Conservation (phyloP, 2,888 invertebrate genomes). For the Lissocephala sabroskyi region DNA sequence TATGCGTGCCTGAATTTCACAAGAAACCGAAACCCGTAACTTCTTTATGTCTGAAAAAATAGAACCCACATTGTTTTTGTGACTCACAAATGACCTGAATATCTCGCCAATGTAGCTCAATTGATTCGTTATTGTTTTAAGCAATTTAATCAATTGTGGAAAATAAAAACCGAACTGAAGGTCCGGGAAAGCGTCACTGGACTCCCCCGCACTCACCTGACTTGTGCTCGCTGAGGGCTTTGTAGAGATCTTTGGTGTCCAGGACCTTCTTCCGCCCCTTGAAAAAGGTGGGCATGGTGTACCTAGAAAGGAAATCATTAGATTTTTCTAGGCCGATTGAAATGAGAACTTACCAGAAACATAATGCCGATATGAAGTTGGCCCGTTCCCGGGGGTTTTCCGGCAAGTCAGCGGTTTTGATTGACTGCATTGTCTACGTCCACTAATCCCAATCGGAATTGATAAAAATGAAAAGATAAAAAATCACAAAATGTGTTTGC, state of each 20-base stretch:
- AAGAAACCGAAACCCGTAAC: no score
- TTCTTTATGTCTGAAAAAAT: no score
- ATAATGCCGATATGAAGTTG: slow-evolving; percentile 77
- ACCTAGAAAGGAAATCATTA: slow-evolving; percentile 73
- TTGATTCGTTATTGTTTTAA: no score
- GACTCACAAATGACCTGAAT: no score
- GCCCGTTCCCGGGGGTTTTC: slow-evolving; percentile 76
- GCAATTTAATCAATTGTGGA: no score
- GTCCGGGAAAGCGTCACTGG: no score
- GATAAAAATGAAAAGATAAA: not conserved
- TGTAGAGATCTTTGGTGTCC: slow-evolving; percentile 82
- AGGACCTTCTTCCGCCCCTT: slow-evolving; percentile 82
- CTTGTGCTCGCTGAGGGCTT: slow-evolving; percentile 79
- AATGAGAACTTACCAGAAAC: slow-evolving; percentile 74
- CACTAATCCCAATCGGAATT: not conserved
- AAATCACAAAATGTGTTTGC: not conserved
- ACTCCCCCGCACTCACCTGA: slow-evolving; percentile 76
- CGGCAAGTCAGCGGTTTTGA: slow-evolving; percentile 72
- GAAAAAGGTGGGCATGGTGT: slow-evolving; percentile 84
- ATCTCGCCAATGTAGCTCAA: no score
- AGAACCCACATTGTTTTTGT: no score
- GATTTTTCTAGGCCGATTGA: not conserved
- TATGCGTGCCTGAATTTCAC: no score
- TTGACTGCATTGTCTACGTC: slow-evolving; percentile 62
- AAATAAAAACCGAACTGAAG: no score